Evolutionary conservation across 2,888 invertebrate genomes (phyloP).

Genomic region (Athetis lepigone): DNA sequence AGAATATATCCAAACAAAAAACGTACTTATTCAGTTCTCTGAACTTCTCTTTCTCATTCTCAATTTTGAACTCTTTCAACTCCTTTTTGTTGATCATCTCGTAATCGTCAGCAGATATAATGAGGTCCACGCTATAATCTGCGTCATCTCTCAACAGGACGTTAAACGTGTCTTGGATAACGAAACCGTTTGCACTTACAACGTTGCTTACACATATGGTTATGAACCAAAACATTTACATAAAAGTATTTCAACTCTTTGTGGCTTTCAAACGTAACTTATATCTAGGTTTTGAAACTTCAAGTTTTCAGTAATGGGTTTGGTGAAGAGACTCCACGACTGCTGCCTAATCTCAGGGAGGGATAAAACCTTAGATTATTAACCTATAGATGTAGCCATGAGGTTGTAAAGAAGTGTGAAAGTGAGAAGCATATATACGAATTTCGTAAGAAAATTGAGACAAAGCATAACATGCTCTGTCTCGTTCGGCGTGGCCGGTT

Average conservation of each 20-base stretch:
- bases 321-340: too few species aligned
- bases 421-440: too few species aligned
- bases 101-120: slow-evolving; percentile 70
- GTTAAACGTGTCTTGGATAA: slow-evolving; percentile 63
- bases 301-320: too few species aligned
- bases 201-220: slow-evolving; percentile 56
- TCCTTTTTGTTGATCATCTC: slow-evolving; percentile 66
- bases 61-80: slow-evolving; percentile 49
- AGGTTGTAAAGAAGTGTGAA: too few species aligned
- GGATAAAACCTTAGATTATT: too few species aligned
- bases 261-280: too few species aligned
- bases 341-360: too few species aligned
- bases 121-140: slow-evolving; percentile 71
- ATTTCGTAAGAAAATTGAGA: too few species aligned
- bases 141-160: slow-evolving; percentile 65
- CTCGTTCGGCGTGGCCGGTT: too few species aligned
- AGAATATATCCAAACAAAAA: neutral
- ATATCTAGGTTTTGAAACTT: too few species aligned
- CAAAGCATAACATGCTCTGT: too few species aligned
- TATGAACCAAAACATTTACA: slow-evolving; percentile 51
- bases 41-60: slow-evolving; percentile 55
- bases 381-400: too few species aligned
- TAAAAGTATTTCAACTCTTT: neutral
- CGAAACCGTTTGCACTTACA: slow-evolving; percentile 44
- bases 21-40: slow-evolving; percentile 64